Evolutionary conservation across 2,888 invertebrate genomes (phyloP), one percentile per base, ranked within the genome.

Genomic region (Drosophila engyochracea): DNA sequence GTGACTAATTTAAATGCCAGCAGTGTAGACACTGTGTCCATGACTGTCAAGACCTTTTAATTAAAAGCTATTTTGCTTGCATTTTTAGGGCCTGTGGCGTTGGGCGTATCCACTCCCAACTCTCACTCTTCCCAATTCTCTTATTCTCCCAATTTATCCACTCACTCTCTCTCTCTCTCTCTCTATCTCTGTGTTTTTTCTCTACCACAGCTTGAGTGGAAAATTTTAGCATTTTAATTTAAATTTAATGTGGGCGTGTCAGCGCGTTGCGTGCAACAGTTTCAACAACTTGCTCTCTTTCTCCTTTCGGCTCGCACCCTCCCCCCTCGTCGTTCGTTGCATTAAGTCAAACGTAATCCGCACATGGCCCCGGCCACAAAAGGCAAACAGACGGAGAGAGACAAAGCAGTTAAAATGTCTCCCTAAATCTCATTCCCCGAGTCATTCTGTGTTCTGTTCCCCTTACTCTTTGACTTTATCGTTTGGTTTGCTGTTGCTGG

Each of bases 301-400:
- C 14, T 31, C 2, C 22, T 30, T 22, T 22, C 31, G 9, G 30
- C 53, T 30, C 47, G 35, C 44, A 51, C 10, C 1, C 52, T 12
- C 0, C 25, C 7, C 57, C 6, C 10, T n/a, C 30, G 2, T 10
- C 66, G 54, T 58, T 54, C 73, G 71, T 64, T 81, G 91, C 90
- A 92, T 91, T 92, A 91, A 91, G 91, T 91, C 90, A 92, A 90
- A 88, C 90, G 91, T 92, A 92, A 92, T 92, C 92, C 91, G 91
- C 90, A 91, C 91, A 90, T 84, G 85, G 91, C 77, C 57, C 62
- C 71, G 66, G 76, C 79, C 85, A 80, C 85, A 83, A 75, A 74
- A 85, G 79, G 79, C 78, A 78, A 70, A 76, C 76, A 78, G 5
- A 30, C 39, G n/a, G n/a, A 30, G 28, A 22, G 65, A 78, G 72